Evolutionary conservation across 30 jellyfish, hydroid and myxozoan species (phyloP), one percentile per base, ranked within the genome.

Genomic region (Cassiopea xamachana): DNA sequence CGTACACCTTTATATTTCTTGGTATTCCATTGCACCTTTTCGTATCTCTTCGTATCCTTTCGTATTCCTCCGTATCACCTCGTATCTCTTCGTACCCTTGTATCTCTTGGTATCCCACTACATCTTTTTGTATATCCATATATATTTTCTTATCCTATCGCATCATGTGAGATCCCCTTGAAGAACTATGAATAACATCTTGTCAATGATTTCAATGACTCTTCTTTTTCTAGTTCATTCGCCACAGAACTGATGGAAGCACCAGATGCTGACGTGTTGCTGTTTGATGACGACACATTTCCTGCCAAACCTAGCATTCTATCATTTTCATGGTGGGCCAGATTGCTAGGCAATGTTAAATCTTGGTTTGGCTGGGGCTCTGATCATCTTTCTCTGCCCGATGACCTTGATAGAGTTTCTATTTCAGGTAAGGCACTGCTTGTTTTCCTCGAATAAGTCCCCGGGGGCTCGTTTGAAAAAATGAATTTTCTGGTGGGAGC

Each of bases 361-460:
- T 82, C 97, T 1, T 83, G 90, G 93, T 77, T 90, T 18, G 97
- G 97, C 14, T 77, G 50, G 70, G 47, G 51, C 17, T 10, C 88
- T 16, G 97, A 90, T 12, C 90, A 80, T 15, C n/a, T 60, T 9
- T 7, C 86, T 3, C 78, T 82, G 62, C 14, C 78, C 4, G 97
- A 90, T 19, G 97, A 90, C 60, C 55, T 75, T 49, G 98, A 94
- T 58, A 55, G 98, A 69, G 68, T 89, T 13, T 94, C 97, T n/a
- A 93, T 77, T 1, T 1, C 79, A 39, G 98, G 98, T 94, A 61
- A 39, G 75, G 48, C 27, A 4, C 12, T 55, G 64, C 12, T 55
- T 55, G 7, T 55, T 55, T 55, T 55, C 7, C 14, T 27, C 17
- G 2, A 14, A 1, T 2, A 18, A 19, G 39, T 18, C 6, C 64